phyloP scores from a whole-genome alignment of 30 jellyfish, hydroid and myxozoan genomes.

The Turritopsis dohrnii region DNA sequence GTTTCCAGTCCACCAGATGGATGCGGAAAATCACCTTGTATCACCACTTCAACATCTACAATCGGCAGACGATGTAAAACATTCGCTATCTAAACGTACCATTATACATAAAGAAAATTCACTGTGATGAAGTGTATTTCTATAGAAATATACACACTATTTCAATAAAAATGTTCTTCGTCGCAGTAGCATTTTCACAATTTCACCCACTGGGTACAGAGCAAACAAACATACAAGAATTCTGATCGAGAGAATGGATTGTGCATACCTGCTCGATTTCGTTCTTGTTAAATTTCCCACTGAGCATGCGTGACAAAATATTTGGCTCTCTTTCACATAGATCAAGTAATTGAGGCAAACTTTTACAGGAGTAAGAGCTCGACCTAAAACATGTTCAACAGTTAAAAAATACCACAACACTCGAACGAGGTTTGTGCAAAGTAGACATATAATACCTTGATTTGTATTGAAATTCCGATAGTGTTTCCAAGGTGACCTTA shows the following conservation, averaged over 20 bases:
- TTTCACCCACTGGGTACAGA: too few relatives aligned
- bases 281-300: constrained; percentile 16
- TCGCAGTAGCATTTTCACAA: too few relatives aligned
- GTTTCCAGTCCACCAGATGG: constrained; percentile 30
- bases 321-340: constrained; percentile 33
- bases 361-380: background rate
- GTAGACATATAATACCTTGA: background rate
- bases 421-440: background rate
- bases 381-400: background rate
- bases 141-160: too few relatives aligned
- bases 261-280: constrained; percentile 47
- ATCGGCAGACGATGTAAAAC: constrained; percentile 53
- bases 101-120: too few relatives aligned
- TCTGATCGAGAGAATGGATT: too few relatives aligned
- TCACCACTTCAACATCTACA: constrained; percentile 28
- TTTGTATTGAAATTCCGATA: constrained; percentile 33
- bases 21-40: constrained; percentile 58
- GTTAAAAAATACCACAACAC: background rate
- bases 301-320: constrained; percentile 36
- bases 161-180: too few relatives aligned
- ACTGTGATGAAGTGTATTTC: too few relatives aligned
- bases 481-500: constrained; percentile 45
- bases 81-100: constrained; percentile 34
- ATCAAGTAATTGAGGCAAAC: constrained; percentile 66
- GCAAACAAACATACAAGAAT: too few relatives aligned